Percentiles rank a stretch among this genome's conserved stretches.
Conservation (phyloP, 2,888 invertebrate genomes). For the Empis livida region DNA sequence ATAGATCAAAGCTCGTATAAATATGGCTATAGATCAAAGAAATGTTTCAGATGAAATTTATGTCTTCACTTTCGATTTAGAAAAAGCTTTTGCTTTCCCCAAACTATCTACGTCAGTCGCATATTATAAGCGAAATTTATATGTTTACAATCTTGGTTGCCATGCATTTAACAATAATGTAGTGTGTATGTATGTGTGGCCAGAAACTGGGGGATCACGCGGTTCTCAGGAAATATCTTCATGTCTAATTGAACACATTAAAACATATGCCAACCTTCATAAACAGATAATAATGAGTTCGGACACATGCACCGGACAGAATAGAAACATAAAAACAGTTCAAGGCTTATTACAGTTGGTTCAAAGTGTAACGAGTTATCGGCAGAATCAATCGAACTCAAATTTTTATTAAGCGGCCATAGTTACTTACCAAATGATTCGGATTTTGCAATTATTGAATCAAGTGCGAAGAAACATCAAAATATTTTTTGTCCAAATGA, state of each 20-base stretch:
- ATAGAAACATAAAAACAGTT: conserved; percentile 4
- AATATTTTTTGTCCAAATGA: background rate
- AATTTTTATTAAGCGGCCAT: background rate
- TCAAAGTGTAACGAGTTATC: background rate
- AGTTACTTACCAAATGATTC: conserved; percentile 1
- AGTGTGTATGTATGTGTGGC: background rate
- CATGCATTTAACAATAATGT: background rate
- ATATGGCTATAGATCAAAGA: background rate
- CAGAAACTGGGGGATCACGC: background rate
- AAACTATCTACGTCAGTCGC: conserved; percentile 1
- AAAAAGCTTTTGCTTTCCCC: conserved; percentile 5
- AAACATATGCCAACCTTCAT: background rate
- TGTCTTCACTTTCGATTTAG: conserved; percentile 4
- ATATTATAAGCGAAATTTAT: conserved; percentile 2
- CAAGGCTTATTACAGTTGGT: conserved; percentile 3
- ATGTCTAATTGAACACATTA: background rate
- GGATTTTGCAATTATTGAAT: background rate
- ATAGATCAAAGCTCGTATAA: background rate
- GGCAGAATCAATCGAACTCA: background rate
- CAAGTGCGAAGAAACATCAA: too few relatives aligned
- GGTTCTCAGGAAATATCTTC: conserved; percentile 2
- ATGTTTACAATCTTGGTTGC: conserved; percentile 1
- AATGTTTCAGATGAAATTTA: conserved; percentile 1
- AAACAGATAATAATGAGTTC: background rate
- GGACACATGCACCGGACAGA: conserved; percentile 3